Evolutionary conservation across 2,113 vertebrate species (phyloP), one percentile per base, ranked within the genome.

Genomic region (Larimichthys crocea): DNA sequence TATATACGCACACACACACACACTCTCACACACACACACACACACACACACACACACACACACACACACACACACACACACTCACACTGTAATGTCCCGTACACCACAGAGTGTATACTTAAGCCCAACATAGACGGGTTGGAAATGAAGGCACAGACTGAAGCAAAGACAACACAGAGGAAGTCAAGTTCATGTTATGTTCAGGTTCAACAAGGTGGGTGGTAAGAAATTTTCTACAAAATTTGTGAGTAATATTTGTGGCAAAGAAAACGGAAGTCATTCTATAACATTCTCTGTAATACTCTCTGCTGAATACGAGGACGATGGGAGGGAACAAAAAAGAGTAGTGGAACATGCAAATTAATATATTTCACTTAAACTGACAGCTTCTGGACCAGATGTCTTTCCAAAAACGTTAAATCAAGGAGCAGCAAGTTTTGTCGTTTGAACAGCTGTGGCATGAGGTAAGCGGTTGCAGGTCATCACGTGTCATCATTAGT

Each of bases 401-500:
- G 81, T 86, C n/a, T 82, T 70, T 79, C 6, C 1, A 2, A 74
- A 57, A 80, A 72, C 9, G 49, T 26, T 24, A 64, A 53, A 40
- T 62, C 4, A 15, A 65, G 31, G 49, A 76, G 61, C 64, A 59
- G 68, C 55, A 86, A 26, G 66, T 72, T 89, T 62, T 81, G 83
- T 84, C 86, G 80, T 74, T 59, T 81, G 78, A 81, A 67, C 91
- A 91, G 86, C 88, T 88, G 81, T 62, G 20, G 57, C 35, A 63
- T 87, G 87, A 89, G 67, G 85, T 73, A 87, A 80, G 78, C 53
- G n/a, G 59, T 46, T 50, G 50, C 53, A 78, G 88, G 82, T 89
- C 82, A n/a, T 86, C 70, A n/a, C 17, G 66, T 91, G 92, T 85
- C 89, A 88, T 85, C 88, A 92, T 95, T 90, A 93, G 81, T 56